Evolutionary conservation across 2,113 vertebrate species (phyloP).

Genomic region (Rhynchomys soricoides): DNA sequence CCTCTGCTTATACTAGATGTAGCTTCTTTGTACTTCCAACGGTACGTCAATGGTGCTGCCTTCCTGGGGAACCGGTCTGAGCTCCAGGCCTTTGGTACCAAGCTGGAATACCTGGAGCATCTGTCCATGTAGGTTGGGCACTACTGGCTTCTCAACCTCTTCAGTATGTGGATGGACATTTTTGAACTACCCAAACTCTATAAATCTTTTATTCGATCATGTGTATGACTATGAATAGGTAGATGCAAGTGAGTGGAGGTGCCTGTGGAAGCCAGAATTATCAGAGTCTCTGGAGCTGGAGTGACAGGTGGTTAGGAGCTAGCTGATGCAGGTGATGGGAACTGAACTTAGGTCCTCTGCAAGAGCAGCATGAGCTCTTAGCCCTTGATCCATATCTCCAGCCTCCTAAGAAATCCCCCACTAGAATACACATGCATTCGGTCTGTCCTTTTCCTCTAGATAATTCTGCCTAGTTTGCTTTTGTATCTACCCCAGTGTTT

Average conservation of each 20-base stretch:
- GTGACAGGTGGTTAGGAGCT: not conserved
- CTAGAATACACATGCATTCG: not conserved
- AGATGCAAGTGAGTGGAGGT: not conserved
- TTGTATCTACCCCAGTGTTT: rapidly evolving
- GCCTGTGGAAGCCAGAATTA: not conserved
- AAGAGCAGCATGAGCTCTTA: not conserved
- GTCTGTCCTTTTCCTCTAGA: not conserved
- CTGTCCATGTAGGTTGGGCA: not conserved
- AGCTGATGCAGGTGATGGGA: not conserved
- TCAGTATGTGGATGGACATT: not conserved
- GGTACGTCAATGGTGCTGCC: too few species aligned
- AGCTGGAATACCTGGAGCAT: not conserved
- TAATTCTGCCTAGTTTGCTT: not conserved
- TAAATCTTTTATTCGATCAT: not conserved
- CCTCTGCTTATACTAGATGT: too few species aligned
- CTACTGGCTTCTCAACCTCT: not conserved
- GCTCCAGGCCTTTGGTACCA: not conserved
- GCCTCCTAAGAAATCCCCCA: not conserved
- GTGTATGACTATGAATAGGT: not conserved
- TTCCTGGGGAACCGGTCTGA: not conserved
- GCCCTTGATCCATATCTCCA: not conserved
- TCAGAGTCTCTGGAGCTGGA: too few species aligned
- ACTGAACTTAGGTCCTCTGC: not conserved
- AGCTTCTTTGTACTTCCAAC: not conserved
- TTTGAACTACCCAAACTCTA: not conserved